Percentiles rank a stretch among this genome's conserved stretches.
phyloP scores from a whole-genome alignment of 1,140 invertebrate species.

The Dryas iulia region DNA sequence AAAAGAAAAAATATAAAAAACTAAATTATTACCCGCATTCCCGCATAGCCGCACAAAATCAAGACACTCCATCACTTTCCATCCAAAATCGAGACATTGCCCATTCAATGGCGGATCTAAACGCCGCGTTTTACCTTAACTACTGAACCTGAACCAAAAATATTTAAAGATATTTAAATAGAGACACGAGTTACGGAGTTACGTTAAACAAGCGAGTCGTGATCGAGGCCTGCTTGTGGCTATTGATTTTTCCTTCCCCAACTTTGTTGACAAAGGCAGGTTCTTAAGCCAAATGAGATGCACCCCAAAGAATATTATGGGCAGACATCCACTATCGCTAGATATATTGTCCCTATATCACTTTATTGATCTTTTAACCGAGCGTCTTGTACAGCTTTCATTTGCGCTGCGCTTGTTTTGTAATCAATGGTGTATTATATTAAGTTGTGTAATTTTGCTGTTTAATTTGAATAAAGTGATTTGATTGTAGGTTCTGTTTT shows the following conservation, averaged over 20 bases:
- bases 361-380: constrained; percentile 72
- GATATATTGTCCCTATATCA: constrained; percentile 68
- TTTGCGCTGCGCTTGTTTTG: constrained; percentile 8
- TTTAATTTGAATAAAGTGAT: too few species aligned
- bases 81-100: too few species aligned
- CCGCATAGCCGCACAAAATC: too few species aligned
- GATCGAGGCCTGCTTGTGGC: constrained; percentile 1
- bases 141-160: too few species aligned
- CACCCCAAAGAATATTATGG: constrained; percentile 80
- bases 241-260: constrained; percentile 50
- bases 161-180: constrained; percentile 8
- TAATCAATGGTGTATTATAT: not conserved
- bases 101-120: too few species aligned
- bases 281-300: constrained; percentile 73
- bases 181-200: constrained; percentile 30
- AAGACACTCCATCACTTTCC: too few species aligned
- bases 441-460: not conserved
- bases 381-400: constrained; percentile 30
- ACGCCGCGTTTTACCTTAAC: too few species aligned
- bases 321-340: constrained; percentile 76
- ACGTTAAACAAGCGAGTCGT: constrained; percentile 9
- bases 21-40: too few species aligned
- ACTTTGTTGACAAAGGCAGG: constrained; percentile 74
- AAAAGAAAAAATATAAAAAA: too few species aligned
- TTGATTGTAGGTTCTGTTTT: too few species aligned